A percentile compares a stretch with the other conserved stretches of the same genome.
Evolutionary conservation across 2,113 vertebrate species (phyloP).

Genomic region (Mesitornis unicolor): DNA sequence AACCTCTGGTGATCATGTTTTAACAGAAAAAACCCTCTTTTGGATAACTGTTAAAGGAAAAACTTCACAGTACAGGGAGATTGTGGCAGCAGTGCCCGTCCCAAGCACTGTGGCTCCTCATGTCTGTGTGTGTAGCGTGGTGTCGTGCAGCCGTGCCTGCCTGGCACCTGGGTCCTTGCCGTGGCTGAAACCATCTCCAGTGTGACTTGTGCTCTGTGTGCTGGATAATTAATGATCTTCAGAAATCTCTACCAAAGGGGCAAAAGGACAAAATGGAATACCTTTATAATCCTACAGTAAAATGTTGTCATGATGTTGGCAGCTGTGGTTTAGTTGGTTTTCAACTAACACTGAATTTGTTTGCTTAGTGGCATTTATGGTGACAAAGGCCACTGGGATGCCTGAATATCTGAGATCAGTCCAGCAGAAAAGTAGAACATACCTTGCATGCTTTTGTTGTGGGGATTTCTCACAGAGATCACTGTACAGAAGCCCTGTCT

Average conservation of each 20-base stretch:
- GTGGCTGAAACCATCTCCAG: background rate
- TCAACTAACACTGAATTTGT: background rate
- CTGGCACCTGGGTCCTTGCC: background rate
- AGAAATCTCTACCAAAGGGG: background rate
- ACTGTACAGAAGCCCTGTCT: background rate
- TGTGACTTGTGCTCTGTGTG: background rate
- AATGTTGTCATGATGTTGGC: background rate
- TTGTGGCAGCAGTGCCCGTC: background rate
- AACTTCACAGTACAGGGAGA: background rate
- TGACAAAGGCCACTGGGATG: constrained; percentile 27
- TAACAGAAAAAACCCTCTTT: background rate
- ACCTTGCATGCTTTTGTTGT: constrained; percentile 12
- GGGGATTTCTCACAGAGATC: background rate
- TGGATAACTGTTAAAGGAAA: background rate
- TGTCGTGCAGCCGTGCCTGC: background rate
- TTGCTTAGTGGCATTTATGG: background rate
- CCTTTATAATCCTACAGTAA: background rate
- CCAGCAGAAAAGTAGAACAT: constrained; percentile 19
- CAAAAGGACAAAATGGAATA: background rate
- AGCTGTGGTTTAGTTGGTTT: constrained; percentile 30
- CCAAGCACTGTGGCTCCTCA: fast-evolving
- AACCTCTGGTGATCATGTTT: background rate
- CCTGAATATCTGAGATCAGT: constrained; percentile 29
- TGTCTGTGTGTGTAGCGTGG: background rate
- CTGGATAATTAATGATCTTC: background rate